Percentiles rank a stretch among this genome's conserved stretches.
These are phyloP conservation scores for Periophthalmus modestus DNA, from an alignment of 2,113 vertebrate genomes.

Conservation along the genomic window DNA sequence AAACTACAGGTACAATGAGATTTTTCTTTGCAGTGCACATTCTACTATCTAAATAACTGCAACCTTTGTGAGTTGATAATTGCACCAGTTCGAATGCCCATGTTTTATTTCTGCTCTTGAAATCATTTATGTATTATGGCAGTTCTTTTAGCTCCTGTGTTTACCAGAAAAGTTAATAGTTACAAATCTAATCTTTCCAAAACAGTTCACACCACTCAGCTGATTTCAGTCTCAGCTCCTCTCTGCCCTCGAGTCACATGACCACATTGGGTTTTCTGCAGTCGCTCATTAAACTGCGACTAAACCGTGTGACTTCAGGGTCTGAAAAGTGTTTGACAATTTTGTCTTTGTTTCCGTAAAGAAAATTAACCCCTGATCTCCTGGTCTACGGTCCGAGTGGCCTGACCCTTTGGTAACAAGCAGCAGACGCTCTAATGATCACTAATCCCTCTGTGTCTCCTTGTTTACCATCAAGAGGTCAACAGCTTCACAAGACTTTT, in stretches of 20 bases:
- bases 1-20: too few relatives aligned
- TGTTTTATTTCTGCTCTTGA: neutral
- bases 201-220: neutral
- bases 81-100: neutral
- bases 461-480: neutral
- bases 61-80: too few relatives aligned
- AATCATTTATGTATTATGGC: neutral
- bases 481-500: neutral
- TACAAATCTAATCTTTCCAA: neutral
- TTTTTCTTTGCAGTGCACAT: too few relatives aligned
- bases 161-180: neutral
- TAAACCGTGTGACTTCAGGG: neutral
- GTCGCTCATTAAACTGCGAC: conserved; percentile 13
- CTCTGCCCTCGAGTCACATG: conserved; percentile 7
- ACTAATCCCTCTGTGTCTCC: neutral
- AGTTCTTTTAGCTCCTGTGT: neutral
- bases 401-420: conserved; percentile 12
- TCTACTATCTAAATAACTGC: too few relatives aligned
- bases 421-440: conserved; percentile 19
- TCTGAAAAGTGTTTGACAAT: conserved; percentile 12
- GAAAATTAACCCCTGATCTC: conserved; percentile 7
- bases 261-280: neutral
- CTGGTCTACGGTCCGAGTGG: neutral
- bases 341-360: conserved; percentile 9
- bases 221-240: neutral